These are phyloP conservation scores for Cryptoprocta ferox DNA, from an alignment of 2,797 vertebrate species.

Conservation along the genomic window DNA sequence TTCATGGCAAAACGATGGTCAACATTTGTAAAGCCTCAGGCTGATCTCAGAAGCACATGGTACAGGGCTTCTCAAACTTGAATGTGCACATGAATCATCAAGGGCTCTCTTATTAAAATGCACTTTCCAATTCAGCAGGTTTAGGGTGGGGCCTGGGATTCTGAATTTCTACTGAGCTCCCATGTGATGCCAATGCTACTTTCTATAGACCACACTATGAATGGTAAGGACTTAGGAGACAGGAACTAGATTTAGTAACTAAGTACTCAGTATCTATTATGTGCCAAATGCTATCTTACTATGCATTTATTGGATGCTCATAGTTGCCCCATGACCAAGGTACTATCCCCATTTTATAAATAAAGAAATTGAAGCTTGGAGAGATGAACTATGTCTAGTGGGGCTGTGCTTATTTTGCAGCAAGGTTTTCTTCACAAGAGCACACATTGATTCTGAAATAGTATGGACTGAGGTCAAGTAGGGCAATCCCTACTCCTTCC, in stretches of 20 bases:
- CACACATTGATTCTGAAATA: not conserved
- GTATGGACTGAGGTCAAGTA: not conserved
- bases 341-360: not conserved
- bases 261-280: not conserved
- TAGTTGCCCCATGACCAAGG: not conserved
- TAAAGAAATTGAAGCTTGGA: not conserved
- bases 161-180: not conserved
- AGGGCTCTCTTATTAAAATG: no score
- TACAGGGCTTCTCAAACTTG: not conserved
- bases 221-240: not conserved
- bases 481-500: not conserved
- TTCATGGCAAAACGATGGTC: not conserved
- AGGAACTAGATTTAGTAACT: not conserved
- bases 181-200: not conserved
- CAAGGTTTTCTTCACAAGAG: not conserved
- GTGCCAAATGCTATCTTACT: not conserved
- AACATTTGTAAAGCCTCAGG: not conserved
- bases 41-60: not conserved
- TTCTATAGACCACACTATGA: not conserved
- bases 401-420: not conserved
- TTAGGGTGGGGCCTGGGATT: not conserved
- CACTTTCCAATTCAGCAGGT: not conserved
- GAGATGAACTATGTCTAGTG: not conserved
- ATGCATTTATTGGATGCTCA: not conserved
- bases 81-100: no score